Conservation (phyloP, 2,888 invertebrate genomes). For the Ellobium chinense region DNA sequence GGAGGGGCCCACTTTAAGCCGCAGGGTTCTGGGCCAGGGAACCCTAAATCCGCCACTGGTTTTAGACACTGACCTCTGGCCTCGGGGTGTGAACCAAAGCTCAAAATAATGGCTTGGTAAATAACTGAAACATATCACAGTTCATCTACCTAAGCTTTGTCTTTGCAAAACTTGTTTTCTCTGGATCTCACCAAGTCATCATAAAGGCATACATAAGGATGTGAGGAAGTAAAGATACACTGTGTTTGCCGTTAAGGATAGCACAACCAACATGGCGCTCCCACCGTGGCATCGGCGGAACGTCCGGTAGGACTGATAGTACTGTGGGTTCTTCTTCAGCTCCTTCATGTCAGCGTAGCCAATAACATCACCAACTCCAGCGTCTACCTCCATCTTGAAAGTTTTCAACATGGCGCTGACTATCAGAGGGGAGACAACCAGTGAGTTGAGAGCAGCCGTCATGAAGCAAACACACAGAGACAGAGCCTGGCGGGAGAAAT, state of each 20-base stretch:
- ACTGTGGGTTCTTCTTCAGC: conserved; percentile 58
- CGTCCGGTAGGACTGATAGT: conserved; percentile 51
- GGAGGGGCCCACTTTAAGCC: no score
- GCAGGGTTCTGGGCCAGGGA: no score
- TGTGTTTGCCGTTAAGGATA: conserved; percentile 56
- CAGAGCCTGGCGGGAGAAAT: conserved; percentile 53
- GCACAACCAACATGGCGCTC: conserved; percentile 57
- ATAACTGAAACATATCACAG: no score
- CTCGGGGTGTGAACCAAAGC: no score
- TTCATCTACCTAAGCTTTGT: no score
- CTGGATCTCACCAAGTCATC: background rate
- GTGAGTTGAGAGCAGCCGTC: conserved; percentile 58
- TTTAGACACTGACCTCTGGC: no score
- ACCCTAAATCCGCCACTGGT: no score
- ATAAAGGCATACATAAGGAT: conserved; percentile 9
- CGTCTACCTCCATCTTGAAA: conserved; percentile 59
- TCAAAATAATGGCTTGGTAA: no score
- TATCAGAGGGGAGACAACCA: conserved; percentile 59
- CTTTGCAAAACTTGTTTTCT: no score
- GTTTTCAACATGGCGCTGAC: conserved; percentile 59
- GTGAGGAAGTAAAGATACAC: conserved; percentile 57
- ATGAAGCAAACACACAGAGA: conserved; percentile 53
- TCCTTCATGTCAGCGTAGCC: conserved; percentile 62
- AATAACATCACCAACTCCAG: conserved; percentile 58
- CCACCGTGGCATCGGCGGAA: conserved; percentile 60